Conservation (phyloP, 2,888 invertebrate species). For the Mystacides longicornis region DNA sequence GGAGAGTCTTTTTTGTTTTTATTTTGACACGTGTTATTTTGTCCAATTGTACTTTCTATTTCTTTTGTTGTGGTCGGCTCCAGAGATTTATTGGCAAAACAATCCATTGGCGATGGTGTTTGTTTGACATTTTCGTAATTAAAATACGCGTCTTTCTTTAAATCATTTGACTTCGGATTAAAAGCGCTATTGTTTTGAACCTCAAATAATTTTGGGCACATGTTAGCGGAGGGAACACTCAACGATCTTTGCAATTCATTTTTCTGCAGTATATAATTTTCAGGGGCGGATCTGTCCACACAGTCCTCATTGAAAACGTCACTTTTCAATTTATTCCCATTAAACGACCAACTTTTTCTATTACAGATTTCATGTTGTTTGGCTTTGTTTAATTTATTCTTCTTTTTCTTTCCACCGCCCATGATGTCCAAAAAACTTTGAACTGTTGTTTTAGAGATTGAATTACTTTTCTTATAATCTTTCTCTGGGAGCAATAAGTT, state of each 20-base stretch:
- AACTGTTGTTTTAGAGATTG: conserved; percentile 35
- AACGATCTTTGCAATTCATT: conserved; percentile 9
- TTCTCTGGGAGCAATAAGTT: conserved; percentile 22
- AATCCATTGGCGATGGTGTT: neutral
- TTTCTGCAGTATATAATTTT: neutral
- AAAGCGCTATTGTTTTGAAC: neutral
- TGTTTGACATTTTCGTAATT: no score
- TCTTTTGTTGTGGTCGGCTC: neutral
- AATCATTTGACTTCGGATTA: neutral
- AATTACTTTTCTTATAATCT: conserved; percentile 18
- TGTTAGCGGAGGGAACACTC: conserved; percentile 4
- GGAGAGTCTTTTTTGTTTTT: conserved; percentile 1
- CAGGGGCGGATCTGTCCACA: neutral
- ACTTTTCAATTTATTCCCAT: conserved; percentile 11
- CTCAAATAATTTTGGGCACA: neutral
- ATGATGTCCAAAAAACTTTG: conserved; percentile 40
- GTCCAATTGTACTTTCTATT: conserved; percentile 9
- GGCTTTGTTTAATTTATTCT: conserved; percentile 33
- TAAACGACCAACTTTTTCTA: conserved; percentile 23
- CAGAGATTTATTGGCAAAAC: neutral
- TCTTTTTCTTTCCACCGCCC: conserved; percentile 38
- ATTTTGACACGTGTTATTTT: conserved; percentile 8
- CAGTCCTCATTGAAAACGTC: conserved; percentile 1
- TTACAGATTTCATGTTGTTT: conserved; percentile 7
- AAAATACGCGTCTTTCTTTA: neutral